Conservation (phyloP, 2,113 vertebrate genomes). For the Oryzias javanicus region DNA sequence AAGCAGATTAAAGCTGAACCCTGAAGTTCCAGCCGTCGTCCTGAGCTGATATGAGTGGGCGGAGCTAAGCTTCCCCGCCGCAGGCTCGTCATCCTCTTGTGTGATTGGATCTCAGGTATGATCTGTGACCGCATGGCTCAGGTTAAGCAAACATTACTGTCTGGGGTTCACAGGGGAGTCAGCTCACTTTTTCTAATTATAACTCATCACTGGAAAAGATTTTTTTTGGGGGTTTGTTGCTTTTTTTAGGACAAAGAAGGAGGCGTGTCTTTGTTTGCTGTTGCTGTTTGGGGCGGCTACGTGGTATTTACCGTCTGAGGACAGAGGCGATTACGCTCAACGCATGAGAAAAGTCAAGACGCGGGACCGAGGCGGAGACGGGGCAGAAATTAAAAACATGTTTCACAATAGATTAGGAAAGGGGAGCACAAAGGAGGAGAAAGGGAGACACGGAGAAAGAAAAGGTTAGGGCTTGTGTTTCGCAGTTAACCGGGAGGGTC, state of each 20-base stretch:
- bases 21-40: slow-evolving; percentile 3
- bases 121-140: slow-evolving; percentile 13
- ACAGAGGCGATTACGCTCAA: slow-evolving; percentile 13
- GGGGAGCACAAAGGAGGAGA: background rate
- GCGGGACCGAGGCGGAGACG: slow-evolving; percentile 12
- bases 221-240: background rate
- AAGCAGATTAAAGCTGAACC: background rate
- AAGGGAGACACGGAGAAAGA: slow-evolving; percentile 9
- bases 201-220: background rate
- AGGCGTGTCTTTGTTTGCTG: slow-evolving; percentile 60
- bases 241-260: slow-evolving; percentile 16
- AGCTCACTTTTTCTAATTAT: background rate
- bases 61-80: slow-evolving; percentile 24
- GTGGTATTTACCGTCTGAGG: slow-evolving; percentile 50
- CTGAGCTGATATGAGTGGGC: slow-evolving; percentile 11
- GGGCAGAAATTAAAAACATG: background rate
- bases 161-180: slow-evolving; percentile 7
- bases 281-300: slow-evolving; percentile 37
- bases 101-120: slow-evolving; percentile 32
- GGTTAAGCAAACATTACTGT: slow-evolving; percentile 23
- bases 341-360: slow-evolving; percentile 22
- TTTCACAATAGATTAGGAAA: slow-evolving; percentile 1
- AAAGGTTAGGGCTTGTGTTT: slow-evolving; percentile 43
- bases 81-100: slow-evolving; percentile 32
- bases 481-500: slow-evolving; percentile 36